A percentile compares a stretch with the other conserved stretches of the same genome.
Conservation (phyloP, 2,888 invertebrate genomes). For the Ypsolopha scabrella region DNA sequence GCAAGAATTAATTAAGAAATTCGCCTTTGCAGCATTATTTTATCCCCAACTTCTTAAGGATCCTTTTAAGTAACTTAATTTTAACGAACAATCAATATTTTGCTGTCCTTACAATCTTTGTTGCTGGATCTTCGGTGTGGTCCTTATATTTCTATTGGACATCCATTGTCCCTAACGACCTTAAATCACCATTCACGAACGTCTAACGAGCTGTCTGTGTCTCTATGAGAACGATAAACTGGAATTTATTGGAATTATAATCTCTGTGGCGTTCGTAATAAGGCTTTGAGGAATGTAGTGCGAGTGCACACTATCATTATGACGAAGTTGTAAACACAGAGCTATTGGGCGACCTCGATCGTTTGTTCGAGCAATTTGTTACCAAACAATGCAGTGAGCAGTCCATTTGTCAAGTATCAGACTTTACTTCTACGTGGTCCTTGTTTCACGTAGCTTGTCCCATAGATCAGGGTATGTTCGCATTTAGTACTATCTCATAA, state of each 20-base stretch:
- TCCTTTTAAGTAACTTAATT: background rate
- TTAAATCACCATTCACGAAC: background rate
- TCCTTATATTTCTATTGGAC: background rate
- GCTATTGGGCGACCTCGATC: background rate
- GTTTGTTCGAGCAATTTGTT: slow-evolving; percentile 12
- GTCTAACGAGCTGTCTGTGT: background rate
- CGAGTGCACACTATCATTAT: background rate
- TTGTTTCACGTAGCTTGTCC: background rate
- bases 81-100: background rate
- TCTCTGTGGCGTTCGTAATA: background rate
- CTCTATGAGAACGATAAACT: background rate
- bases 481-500: too few relatives aligned
- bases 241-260: background rate
- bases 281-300: background rate
- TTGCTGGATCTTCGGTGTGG: background rate
- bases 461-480: too few relatives aligned
- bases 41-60: too few relatives aligned
- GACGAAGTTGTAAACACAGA: background rate
- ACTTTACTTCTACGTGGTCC: background rate
- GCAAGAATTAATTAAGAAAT: background rate
- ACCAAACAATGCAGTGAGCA: slow-evolving; percentile 20
- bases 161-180: slow-evolving; percentile 1
- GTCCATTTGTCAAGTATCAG: slow-evolving; percentile 28
- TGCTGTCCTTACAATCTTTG: background rate
- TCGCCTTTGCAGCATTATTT: background rate